A percentile compares a stretch with the other conserved stretches of the same genome.
Conservation (phyloP, 2,888 invertebrate genomes). For the Metopia argyrocephala region DNA sequence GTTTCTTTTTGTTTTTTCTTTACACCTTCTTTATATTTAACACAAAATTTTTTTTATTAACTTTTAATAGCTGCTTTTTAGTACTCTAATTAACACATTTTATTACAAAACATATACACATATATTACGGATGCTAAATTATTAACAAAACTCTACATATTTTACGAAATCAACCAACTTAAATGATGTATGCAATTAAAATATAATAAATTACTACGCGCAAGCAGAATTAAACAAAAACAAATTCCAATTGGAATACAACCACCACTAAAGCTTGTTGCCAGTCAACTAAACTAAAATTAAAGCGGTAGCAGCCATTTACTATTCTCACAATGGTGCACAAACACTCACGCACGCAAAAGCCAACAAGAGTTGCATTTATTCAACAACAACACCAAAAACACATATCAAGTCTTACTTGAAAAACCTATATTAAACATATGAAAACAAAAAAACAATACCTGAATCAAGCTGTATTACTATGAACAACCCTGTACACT, state of each 20-base stretch:
- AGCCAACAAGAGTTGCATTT: conserved; percentile 36
- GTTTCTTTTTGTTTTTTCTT: conserved; percentile 18
- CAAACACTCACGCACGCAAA: background rate
- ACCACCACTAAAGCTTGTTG: conserved; percentile 50
- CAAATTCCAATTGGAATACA: conserved; percentile 50
- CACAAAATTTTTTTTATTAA: conserved; percentile 3
- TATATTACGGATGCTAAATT: background rate
- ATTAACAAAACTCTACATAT: conserved; percentile 17
- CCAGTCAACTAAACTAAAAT: conserved; percentile 40
- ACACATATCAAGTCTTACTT: background rate
- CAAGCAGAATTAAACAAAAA: conserved; percentile 49
- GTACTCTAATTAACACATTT: background rate
- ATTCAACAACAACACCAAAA: background rate
- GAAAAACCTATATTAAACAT: background rate
- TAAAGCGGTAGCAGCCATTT: conserved; percentile 1
- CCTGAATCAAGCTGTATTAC: background rate
- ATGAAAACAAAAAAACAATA: background rate
- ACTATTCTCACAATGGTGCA: background rate
- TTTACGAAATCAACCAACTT: conserved; percentile 34
- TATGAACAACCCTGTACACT: background rate
- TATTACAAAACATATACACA: background rate
- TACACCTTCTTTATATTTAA: background rate
- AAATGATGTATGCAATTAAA: conserved; percentile 49
- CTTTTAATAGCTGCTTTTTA: background rate
- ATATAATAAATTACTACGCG: conserved; percentile 52